Percentiles rank a stretch among this genome's conserved stretches.
These are phyloP conservation scores for Ophiothrix spiculata DNA, from an alignment of 35 echinoderm and acorn worm species.

Conservation along the genomic window DNA sequence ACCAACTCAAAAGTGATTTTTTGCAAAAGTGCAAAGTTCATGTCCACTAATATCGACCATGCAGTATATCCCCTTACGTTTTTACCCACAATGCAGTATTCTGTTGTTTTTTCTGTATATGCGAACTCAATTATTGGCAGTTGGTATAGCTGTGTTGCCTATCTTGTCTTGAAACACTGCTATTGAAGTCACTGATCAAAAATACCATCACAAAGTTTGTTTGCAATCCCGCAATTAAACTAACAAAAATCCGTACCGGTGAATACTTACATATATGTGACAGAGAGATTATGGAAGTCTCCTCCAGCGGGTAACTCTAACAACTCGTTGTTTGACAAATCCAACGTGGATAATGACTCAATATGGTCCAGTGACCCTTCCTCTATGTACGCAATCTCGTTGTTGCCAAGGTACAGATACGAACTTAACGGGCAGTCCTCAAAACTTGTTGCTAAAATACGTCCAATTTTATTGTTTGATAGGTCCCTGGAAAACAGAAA, in stretches of 20 bases:
- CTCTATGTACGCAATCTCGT: constrained; percentile 95
- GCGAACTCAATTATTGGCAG: too few relatives aligned
- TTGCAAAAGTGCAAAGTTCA: too few relatives aligned
- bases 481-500: constrained; percentile 40
- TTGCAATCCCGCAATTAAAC: too few relatives aligned
- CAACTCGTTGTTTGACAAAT: constrained; percentile 68
- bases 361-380: constrained; percentile 71
- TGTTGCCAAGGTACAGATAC: not conserved
- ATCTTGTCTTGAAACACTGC: too few relatives aligned
- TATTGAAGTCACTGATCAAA: too few relatives aligned
- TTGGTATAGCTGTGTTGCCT: too few relatives aligned
- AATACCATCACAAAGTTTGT: too few relatives aligned
- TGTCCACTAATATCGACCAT: too few relatives aligned
- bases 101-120: too few relatives aligned
- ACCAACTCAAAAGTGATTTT: too few relatives aligned
- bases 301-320: constrained; percentile 58
- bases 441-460: constrained; percentile 68
- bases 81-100: too few relatives aligned
- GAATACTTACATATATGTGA: constrained; percentile 53
- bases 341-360: constrained; percentile 8
- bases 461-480: constrained; percentile 58
- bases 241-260: not conserved
- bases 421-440: constrained; percentile 68
- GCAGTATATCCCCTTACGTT: too few relatives aligned
- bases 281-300: constrained; percentile 47